Conservation (phyloP, 2,888 invertebrate genomes). For the Lasioglossum malachurum region DNA sequence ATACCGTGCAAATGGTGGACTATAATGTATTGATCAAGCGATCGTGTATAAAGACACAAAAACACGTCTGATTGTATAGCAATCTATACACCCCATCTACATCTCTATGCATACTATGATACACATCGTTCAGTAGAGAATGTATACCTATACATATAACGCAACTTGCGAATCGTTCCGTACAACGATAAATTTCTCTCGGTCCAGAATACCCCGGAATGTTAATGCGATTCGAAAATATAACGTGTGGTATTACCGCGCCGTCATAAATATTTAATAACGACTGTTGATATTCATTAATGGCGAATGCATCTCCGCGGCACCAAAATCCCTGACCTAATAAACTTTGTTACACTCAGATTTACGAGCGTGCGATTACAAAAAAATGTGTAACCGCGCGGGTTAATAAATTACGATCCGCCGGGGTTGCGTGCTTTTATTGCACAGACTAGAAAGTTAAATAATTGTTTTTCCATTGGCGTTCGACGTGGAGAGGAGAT, state of each 20-base stretch:
- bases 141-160: slow-evolving; percentile 9
- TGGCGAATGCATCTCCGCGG: slow-evolving; percentile 20
- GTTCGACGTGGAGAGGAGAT: background rate
- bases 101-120: slow-evolving; percentile 8
- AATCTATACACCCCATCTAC: slow-evolving; percentile 19
- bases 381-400: background rate
- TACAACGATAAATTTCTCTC: slow-evolving; percentile 42
- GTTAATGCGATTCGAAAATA: slow-evolving; percentile 56
- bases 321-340: slow-evolving; percentile 25
- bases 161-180: slow-evolving; percentile 38
- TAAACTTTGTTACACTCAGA: slow-evolving; percentile 31
- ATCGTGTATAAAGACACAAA: slow-evolving; percentile 3
- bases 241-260: slow-evolving; percentile 32
- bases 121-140: background rate
- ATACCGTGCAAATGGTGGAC: slow-evolving; percentile 1
- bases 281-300: slow-evolving; percentile 53
- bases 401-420: background rate
- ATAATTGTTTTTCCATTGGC: background rate
- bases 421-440: background rate
- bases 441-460: background rate
- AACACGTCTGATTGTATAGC: background rate
- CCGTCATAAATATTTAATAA: slow-evolving; percentile 57
- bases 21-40: slow-evolving; percentile 20
- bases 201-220: slow-evolving; percentile 33
- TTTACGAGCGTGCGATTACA: slow-evolving; percentile 21